phyloP scores from a whole-genome alignment of 2,888 invertebrate genomes.

The Xestia sexstrigata region DNA sequence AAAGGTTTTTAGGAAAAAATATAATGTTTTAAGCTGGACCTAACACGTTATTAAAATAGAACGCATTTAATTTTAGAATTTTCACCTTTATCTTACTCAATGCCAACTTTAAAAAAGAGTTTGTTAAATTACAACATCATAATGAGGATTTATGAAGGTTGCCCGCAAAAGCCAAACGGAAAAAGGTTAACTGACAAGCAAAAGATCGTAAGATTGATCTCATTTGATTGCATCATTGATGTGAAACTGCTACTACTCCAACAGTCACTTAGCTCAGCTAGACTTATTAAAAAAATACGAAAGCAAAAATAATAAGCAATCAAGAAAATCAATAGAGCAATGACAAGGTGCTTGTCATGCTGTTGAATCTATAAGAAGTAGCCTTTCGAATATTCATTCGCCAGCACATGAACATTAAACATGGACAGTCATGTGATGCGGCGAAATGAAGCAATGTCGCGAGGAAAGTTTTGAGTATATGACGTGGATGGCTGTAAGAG shows the following conservation, averaged over 20 bases:
- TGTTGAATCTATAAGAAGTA: neutral
- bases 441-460: no score
- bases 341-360: neutral
- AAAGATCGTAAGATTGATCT: neutral
- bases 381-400: neutral
- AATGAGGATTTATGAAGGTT: neutral
- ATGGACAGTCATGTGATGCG: no score
- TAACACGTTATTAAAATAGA: neutral
- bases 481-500: no score
- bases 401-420: neutral
- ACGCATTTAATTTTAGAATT: neutral
- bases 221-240: neutral
- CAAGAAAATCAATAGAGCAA: neutral
- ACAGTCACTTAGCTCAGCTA: neutral
- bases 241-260: neutral
- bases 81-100: no score
- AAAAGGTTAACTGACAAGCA: neutral
- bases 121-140: no score
- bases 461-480: no score
- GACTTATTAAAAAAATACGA: neutral
- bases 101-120: no score
- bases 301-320: neutral
- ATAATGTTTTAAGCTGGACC: neutral
- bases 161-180: neutral
- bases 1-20: slow-evolving; percentile 6